phyloP scores from a whole-genome alignment of 2,888 invertebrate genomes.

The Torymus aiolomorphi region DNA sequence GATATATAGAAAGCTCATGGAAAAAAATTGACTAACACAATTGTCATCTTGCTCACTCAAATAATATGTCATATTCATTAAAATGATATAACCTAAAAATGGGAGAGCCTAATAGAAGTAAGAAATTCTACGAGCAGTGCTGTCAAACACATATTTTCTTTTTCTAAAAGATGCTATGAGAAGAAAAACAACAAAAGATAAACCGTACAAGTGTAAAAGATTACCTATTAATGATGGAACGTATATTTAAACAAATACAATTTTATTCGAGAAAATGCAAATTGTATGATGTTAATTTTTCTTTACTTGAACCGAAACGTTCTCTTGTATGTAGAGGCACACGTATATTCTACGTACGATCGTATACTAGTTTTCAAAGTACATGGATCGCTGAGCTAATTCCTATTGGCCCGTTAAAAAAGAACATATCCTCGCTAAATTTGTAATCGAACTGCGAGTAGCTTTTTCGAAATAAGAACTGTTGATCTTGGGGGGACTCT shows the following conservation, averaged over 20 bases:
- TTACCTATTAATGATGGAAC: constrained; percentile 44
- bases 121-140: constrained; percentile 49
- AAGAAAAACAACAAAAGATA: constrained; percentile 34
- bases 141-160: constrained; percentile 52
- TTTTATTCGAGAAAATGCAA: constrained; percentile 51
- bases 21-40: constrained; percentile 48
- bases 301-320: constrained; percentile 48
- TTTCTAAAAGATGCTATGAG: constrained; percentile 43
- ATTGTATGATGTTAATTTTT: constrained; percentile 49
- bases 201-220: constrained; percentile 50
- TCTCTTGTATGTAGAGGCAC: constrained; percentile 49
- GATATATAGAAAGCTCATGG: constrained; percentile 28
- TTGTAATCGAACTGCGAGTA: constrained; percentile 55
- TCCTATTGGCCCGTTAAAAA: constrained; percentile 46
- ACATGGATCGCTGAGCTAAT: constrained; percentile 53
- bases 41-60: constrained; percentile 51
- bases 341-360: constrained; percentile 36
- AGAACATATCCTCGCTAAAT: constrained; percentile 58
- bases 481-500: constrained; percentile 54
- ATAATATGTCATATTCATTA: constrained; percentile 43
- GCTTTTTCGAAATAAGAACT: constrained; percentile 52
- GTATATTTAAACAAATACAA: constrained; percentile 43
- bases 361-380: constrained; percentile 48
- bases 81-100: constrained; percentile 40
- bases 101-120: constrained; percentile 52